Conservation (phyloP, 2,888 invertebrate species). For the Hipparchia semele region DNA sequence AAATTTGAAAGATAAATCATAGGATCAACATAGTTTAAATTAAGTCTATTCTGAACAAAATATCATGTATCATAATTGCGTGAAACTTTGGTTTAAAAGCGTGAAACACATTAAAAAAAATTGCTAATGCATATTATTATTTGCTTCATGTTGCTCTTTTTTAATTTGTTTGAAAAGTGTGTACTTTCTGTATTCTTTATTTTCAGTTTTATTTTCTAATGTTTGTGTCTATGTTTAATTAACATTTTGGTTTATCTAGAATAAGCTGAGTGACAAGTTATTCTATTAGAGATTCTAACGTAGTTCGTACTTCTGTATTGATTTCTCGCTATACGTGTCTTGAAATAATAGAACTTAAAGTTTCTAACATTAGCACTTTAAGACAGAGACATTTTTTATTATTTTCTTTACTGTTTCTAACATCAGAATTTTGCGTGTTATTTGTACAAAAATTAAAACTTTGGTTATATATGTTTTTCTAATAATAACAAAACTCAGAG, state of each 20-base stretch:
- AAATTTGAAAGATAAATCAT: too few relatives aligned
- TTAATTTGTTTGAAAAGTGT: not conserved
- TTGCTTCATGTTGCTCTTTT: too few relatives aligned
- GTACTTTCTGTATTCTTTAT: too few relatives aligned
- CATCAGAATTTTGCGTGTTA: too few relatives aligned
- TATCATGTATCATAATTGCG: too few relatives aligned
- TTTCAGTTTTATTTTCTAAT: not conserved
- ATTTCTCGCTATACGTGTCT: slow-evolving; percentile 34
- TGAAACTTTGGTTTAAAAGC: too few relatives aligned
- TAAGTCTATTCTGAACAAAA: not conserved
- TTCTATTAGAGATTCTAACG: slow-evolving; percentile 44
- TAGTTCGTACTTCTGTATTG: slow-evolving; percentile 39
- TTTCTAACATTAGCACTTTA: slow-evolving; percentile 1
- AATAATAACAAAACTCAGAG: too few relatives aligned
- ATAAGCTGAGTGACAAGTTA: not conserved
- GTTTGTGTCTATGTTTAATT: not conserved
- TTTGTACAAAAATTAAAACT: too few relatives aligned
- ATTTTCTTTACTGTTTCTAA: not conserved
- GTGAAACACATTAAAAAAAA: too few relatives aligned
- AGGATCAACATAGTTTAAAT: not conserved
- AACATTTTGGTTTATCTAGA: not conserved
- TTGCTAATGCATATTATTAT: too few relatives aligned
- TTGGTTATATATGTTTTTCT: too few relatives aligned
- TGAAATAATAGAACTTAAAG: slow-evolving; percentile 21
- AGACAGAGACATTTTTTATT: not conserved